phyloP scores from a whole-genome alignment of 2,113 vertebrate genomes.

The Corythornis madagascariensis region DNA sequence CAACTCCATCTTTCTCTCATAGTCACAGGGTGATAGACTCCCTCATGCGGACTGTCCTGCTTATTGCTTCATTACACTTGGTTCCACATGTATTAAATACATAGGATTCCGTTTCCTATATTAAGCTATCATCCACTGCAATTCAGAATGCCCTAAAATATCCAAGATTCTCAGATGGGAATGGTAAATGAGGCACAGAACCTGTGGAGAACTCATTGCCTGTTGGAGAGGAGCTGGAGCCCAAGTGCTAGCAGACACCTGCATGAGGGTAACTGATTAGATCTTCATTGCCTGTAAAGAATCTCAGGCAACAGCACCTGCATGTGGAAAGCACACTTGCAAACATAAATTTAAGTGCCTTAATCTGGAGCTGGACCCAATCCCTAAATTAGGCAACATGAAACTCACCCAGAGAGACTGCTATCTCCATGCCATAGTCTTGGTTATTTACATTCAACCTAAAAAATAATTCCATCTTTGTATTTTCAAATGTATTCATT shows the following conservation, averaged over 20 bases:
- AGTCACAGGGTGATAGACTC: neutral
- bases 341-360: neutral
- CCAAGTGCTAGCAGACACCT: neutral
- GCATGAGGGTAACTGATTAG: fast-evolving
- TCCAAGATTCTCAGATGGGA: neutral
- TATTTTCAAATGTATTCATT: neutral
- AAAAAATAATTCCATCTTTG: neutral
- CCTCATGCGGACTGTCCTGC: neutral
- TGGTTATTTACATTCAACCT: neutral
- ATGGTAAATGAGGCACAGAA: neutral
- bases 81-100: neutral
- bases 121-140: neutral
- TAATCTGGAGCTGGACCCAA: neutral
- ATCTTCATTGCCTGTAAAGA: neutral
- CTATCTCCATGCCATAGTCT: neutral
- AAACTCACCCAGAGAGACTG: neutral
- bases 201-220: neutral
- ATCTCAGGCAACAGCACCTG: neutral
- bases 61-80: neutral
- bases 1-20: neutral
- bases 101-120: neutral
- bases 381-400: neutral
- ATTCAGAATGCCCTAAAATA: neutral
- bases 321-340: neutral
- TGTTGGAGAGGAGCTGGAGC: neutral